Conservation (phyloP, 2,797 vertebrate species). For the Clamator glandarius region DNA sequence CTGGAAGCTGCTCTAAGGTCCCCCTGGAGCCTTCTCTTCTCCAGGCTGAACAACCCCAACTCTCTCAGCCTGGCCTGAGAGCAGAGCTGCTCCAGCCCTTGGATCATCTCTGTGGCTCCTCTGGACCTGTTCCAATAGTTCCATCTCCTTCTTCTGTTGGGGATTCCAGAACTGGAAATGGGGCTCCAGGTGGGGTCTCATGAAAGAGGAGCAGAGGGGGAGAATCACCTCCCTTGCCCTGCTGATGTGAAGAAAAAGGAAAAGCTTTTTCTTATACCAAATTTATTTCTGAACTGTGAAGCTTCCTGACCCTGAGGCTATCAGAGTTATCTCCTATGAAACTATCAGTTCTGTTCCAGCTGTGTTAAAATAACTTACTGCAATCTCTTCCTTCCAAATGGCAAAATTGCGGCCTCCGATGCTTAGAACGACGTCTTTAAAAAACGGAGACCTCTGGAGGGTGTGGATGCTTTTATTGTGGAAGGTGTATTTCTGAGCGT, state of each 20-base stretch:
- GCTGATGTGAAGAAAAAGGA: background rate
- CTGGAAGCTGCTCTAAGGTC: too few relatives aligned
- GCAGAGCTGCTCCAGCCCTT: too few relatives aligned
- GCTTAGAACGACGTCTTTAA: conserved; percentile 88
- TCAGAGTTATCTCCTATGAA: background rate
- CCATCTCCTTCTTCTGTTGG: too few relatives aligned
- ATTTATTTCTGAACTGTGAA: conserved; percentile 4
- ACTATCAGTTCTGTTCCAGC: background rate
- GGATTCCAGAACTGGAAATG: too few relatives aligned
- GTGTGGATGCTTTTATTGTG: conserved; percentile 85
- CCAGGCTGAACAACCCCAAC: too few relatives aligned
- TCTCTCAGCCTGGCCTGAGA: too few relatives aligned
- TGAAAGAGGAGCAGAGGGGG: too few relatives aligned
- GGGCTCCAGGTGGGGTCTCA: too few relatives aligned
- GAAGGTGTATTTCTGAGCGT: conserved; percentile 67
- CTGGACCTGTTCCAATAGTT: too few relatives aligned
- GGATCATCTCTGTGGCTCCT: too few relatives aligned
- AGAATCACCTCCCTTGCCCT: too few relatives aligned
- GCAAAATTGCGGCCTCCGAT: conserved; percentile 86
- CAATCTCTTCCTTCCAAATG: conserved; percentile 91
- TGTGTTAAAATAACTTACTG: conserved; percentile 78
- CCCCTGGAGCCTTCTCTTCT: too few relatives aligned
- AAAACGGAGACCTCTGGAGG: conserved; percentile 89
- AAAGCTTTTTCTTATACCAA: background rate
- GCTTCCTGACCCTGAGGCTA: background rate